phyloP scores from a whole-genome alignment of 1,140 invertebrate species.

The Schlechtendalia chinensis region DNA sequence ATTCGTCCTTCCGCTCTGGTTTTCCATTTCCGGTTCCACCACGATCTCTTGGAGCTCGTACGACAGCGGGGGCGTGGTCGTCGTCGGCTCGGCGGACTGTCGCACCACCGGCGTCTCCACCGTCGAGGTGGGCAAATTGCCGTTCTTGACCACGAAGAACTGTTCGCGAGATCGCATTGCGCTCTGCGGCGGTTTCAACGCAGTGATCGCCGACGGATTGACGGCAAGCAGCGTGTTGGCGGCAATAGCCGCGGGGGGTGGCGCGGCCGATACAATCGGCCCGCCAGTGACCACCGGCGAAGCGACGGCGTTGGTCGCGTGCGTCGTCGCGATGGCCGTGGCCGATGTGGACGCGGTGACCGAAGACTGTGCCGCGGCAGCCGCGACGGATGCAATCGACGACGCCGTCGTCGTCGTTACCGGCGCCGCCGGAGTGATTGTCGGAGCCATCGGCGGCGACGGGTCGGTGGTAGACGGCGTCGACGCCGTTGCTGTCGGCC shows the following conservation, averaged over 20 bases:
- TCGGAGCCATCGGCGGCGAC: background rate
- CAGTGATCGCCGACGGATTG: background rate
- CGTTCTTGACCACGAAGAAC: background rate
- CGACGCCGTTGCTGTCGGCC: background rate
- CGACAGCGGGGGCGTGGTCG: conserved; percentile 6
- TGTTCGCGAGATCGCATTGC: background rate
- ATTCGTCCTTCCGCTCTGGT: conserved; percentile 16
- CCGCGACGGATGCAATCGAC: background rate
- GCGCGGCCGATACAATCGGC: background rate
- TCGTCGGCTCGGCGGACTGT: background rate
- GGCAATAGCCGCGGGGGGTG: conserved; percentile 1
- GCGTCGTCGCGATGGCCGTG: conserved; percentile 26
- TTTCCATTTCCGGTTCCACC: conserved; percentile 19
- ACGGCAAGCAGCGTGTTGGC: background rate
- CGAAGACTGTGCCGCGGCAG: background rate
- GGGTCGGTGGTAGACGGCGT: background rate
- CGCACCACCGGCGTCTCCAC: background rate
- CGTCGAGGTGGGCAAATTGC: background rate
- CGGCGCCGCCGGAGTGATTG: background rate
- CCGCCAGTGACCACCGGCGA: background rate
- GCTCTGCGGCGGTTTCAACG: background rate
- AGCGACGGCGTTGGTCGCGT: conserved; percentile 12
- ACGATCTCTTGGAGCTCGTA: conserved; percentile 20
- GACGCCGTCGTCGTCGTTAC: too few species aligned
- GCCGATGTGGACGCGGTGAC: conserved; percentile 9